A percentile compares a stretch with the other conserved stretches of the same genome.
These are phyloP conservation scores for Vicugna pacos DNA, from an alignment of 2,113 vertebrate genomes.

Conservation along the genomic window DNA sequence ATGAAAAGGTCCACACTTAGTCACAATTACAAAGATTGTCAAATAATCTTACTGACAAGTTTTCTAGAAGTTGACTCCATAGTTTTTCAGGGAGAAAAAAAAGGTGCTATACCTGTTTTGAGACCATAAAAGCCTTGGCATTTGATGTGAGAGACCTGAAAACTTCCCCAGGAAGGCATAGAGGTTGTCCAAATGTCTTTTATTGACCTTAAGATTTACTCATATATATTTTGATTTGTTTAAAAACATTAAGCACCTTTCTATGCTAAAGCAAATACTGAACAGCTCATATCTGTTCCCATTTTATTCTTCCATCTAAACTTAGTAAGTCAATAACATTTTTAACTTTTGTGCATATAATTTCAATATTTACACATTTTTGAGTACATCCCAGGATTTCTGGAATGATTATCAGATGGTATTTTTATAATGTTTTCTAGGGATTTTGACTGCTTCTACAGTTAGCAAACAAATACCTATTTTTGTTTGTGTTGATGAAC, in stretches of 20 bases:
- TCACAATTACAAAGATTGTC: neutral
- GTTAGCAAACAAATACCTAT: constrained; percentile 46
- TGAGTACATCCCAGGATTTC: constrained; percentile 67
- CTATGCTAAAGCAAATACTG: neutral
- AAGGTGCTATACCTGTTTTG: neutral
- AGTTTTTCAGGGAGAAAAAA: neutral
- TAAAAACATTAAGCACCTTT: neutral
- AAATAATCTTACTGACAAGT: constrained; percentile 22
- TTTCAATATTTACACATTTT: constrained; percentile 74
- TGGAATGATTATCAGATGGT: neutral
- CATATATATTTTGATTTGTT: constrained; percentile 32
- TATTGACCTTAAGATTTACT: constrained; percentile 22
- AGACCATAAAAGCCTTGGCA: constrained; percentile 13
- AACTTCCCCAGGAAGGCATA: neutral
- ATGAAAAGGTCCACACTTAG: neutral
- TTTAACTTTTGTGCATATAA: constrained; percentile 25
- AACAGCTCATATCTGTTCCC: neutral
- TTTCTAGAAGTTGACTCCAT: neutral
- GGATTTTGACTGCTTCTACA: constrained; percentile 21
- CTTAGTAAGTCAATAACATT: constrained; percentile 21
- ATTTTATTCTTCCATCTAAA: constrained; percentile 43
- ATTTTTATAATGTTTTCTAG: constrained; percentile 51
- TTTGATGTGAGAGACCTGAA: constrained; percentile 3
- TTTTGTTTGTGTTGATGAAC: constrained; percentile 61
- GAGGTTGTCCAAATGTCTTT: neutral